Base-by-base conservation (phyloP, 2,888 invertebrate genomes). In the Muscina levida region DNA sequence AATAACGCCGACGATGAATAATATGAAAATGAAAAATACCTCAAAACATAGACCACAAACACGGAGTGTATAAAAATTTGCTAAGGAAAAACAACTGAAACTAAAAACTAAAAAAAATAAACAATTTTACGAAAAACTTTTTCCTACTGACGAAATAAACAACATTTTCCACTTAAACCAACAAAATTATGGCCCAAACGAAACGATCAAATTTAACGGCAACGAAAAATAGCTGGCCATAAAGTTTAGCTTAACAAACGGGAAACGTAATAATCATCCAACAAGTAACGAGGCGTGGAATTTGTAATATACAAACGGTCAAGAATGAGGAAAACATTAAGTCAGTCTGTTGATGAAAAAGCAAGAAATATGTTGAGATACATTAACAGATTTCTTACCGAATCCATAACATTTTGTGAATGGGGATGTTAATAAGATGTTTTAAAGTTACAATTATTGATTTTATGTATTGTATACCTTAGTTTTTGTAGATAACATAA, bases 151-250 rank as follows among this genome's bases (percentile, higher is more conserved):
- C 70, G 84, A 83, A 59, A 22, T 42, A 84, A 88, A 87, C 87
- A 88, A 84, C 86, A 86, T 84, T 87, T 87, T 88, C 84, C 86
- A 88, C 88, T 88, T 88, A 86, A 31, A 31, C 3, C 31, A 5
- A 85, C 85, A 81, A n/a, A 84, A 82, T 72, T 83, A 79, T 53
- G 42, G 39, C 4, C 15, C 31, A 65, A 37, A 53, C 10, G 65
- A 56, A 59, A 59, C 17, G 5, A 31, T 3, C 6, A n/a, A 10
- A 75, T 31, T 31, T 31, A 8, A 24, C 48, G 48, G 19, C 22
- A 53, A 4, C 53, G 3, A 10, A 24, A 53, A 53, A 8, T 22
- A 8, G 24, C 24, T 53, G 53, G 22, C 24, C 53, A 53, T 53
- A 22, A 53, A 24, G 13, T 53, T 24, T 22, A 11, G 2, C 24